A percentile compares a stretch with the other conserved stretches of the same genome.
Conservation (phyloP, 2,888 invertebrate species). For the Hermaeophaga mercurialis region DNA sequence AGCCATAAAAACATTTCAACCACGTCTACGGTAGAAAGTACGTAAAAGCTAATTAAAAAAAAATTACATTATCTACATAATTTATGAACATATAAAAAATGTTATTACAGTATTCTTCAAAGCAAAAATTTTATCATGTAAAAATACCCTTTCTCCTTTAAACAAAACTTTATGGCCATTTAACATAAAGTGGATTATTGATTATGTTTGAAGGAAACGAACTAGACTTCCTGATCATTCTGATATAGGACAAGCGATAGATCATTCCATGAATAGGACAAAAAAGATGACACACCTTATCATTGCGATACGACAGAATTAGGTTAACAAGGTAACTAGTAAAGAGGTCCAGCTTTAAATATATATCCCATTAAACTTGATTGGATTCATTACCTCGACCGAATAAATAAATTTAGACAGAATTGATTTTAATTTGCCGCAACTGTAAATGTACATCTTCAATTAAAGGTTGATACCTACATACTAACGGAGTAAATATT, state of each 20-base stretch:
- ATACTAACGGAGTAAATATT: too few species aligned
- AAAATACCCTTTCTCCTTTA: too few species aligned
- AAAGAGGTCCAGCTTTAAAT: background rate
- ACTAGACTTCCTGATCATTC: constrained; percentile 4
- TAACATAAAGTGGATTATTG: too few species aligned
- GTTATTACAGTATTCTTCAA: too few species aligned
- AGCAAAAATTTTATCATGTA: too few species aligned
- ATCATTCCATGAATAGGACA: constrained; percentile 2
- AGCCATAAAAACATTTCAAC: too few species aligned
- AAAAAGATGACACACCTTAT: constrained; percentile 9
- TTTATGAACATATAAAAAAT: too few species aligned
- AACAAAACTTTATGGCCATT: too few species aligned
- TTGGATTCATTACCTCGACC: constrained; percentile 1
- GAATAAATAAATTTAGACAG: constrained; percentile 1
- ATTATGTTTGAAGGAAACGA: constrained; percentile 4
- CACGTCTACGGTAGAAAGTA: too few species aligned
- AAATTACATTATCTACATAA: too few species aligned
- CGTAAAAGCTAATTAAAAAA: too few species aligned
- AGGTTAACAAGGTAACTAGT: constrained; percentile 8
- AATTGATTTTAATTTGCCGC: constrained; percentile 8
- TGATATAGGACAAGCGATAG: constrained; percentile 10
- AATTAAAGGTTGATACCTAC: background rate
- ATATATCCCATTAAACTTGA: constrained; percentile 2
- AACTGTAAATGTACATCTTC: background rate
- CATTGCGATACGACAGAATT: constrained; percentile 4